These are phyloP conservation scores for Theonella swinhoei DNA, from an alignment of 37 sponge, comb jelly and placozoan species.

Conservation along the genomic window DNA sequence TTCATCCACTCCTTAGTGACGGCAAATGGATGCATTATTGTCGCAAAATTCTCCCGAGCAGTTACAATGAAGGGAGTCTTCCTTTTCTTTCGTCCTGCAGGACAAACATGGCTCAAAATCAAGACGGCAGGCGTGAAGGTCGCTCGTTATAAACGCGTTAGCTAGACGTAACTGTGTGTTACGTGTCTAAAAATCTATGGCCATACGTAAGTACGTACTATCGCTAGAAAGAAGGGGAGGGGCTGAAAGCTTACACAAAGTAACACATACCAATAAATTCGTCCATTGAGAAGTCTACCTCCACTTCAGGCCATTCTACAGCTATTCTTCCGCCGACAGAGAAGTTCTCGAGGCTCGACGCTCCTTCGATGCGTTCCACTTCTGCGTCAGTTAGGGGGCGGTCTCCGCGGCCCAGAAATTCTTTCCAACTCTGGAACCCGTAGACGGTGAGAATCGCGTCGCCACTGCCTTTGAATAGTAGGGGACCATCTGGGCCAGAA, in stretches of 20 bases:
- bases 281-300: slow-evolving; percentile 35
- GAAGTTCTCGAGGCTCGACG: slow-evolving; percentile 16
- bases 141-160: no score
- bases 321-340: slow-evolving; percentile 16
- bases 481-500: background rate
- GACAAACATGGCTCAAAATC: no score
- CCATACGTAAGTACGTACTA: no score
- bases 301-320: slow-evolving; percentile 40
- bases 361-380: background rate
- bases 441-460: slow-evolving; percentile 11
- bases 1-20: slow-evolving; percentile 29
- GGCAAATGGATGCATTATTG: slow-evolving; percentile 30
- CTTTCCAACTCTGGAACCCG: slow-evolving; percentile 26
- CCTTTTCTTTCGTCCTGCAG: background rate
- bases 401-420: slow-evolving; percentile 6
- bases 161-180: no score
- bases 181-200: no score
- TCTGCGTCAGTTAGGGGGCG: background rate
- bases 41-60: slow-evolving; percentile 17
- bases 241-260: background rate
- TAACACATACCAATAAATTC: slow-evolving; percentile 15
- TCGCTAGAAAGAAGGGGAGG: background rate
- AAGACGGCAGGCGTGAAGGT: no score
- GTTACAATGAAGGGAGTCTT: slow-evolving; percentile 17
- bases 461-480: slow-evolving; percentile 28